These are phyloP conservation scores for Tetanocera ferruginea DNA, from an alignment of 2,888 invertebrate species.

Conservation along the genomic window DNA sequence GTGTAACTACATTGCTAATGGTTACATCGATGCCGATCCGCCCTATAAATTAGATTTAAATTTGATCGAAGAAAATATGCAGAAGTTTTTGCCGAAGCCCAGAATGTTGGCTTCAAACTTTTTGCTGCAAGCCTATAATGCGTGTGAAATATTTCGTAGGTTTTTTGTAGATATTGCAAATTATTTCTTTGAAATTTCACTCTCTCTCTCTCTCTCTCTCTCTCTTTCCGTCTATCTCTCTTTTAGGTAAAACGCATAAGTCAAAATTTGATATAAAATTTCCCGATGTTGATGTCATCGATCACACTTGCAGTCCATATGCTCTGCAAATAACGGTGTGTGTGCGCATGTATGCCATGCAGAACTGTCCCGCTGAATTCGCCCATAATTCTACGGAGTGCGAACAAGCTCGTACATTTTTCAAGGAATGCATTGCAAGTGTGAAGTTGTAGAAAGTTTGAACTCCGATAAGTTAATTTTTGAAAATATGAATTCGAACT, in stretches of 20 bases:
- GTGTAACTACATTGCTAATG: constrained; percentile 53
- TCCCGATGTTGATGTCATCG: constrained; percentile 54
- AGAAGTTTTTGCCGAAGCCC: background rate
- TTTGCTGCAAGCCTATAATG: constrained; percentile 50
- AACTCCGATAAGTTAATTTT: too few species aligned
- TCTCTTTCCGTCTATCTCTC: background rate
- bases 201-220: background rate
- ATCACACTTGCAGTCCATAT: constrained; percentile 51
- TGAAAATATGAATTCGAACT: too few species aligned
- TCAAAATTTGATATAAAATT: constrained; percentile 47
- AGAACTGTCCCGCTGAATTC: constrained; percentile 52
- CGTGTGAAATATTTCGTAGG: constrained; percentile 52
- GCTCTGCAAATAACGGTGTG: constrained; percentile 54
- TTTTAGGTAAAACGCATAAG: constrained; percentile 33
- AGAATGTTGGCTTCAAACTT: constrained; percentile 34
- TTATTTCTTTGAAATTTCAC: background rate
- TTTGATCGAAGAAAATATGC: constrained; percentile 46
- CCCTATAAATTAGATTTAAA: constrained; percentile 51
- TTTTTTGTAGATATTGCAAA: background rate
- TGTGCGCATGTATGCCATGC: constrained; percentile 55
- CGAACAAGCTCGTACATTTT: constrained; percentile 50
- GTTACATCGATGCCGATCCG: constrained; percentile 53
- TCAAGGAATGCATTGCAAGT: constrained; percentile 52
- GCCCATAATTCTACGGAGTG: constrained; percentile 49
- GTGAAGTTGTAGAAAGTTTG: constrained; percentile 45